Evolutionary conservation across 2,888 invertebrate genomes (phyloP).

Genomic region (Perizoma affinitatum): DNA sequence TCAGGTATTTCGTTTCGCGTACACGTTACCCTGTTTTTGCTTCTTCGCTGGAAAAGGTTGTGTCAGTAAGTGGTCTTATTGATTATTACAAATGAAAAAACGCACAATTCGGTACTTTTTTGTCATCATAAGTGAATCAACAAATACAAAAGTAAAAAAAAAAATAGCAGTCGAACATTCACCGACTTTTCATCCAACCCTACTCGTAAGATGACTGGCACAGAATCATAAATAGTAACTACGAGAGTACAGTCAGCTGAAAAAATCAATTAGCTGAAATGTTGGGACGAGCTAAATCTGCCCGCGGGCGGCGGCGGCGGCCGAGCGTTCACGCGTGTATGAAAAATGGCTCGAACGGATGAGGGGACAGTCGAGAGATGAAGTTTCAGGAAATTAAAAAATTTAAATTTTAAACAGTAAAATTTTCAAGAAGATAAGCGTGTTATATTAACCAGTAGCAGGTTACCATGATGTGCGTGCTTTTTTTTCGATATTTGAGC

Average conservation of each 20-base stretch:
- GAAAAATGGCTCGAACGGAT: slow-evolving; percentile 68
- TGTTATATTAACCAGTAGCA: too few relatives aligned
- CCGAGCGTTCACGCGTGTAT: slow-evolving; percentile 78
- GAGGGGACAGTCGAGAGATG: slow-evolving; percentile 21
- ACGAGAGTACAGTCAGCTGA: slow-evolving; percentile 42
- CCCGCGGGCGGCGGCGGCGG: slow-evolving; percentile 39
- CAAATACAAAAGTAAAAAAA: too few relatives aligned
- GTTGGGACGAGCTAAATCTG: slow-evolving; percentile 43
- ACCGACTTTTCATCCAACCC: neutral
- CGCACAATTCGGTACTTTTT: too few relatives aligned
- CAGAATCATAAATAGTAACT: slow-evolving; percentile 10
- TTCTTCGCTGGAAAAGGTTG: too few relatives aligned
- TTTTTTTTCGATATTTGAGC: too few relatives aligned
- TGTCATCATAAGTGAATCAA: too few relatives aligned
- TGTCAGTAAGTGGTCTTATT: too few relatives aligned
- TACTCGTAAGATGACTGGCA: neutral
- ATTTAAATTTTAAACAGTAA: neutral
- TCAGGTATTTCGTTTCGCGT: too few relatives aligned
- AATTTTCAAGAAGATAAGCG: neutral
- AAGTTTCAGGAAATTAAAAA: slow-evolving; percentile 20
- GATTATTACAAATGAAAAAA: too few relatives aligned
- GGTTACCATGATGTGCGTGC: too few relatives aligned
- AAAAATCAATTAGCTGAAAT: slow-evolving; percentile 81
- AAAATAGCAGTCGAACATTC: too few relatives aligned
- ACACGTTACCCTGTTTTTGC: too few relatives aligned